Conservation (phyloP, 2,888 invertebrate species). For the Ypsolopha sequella region DNA sequence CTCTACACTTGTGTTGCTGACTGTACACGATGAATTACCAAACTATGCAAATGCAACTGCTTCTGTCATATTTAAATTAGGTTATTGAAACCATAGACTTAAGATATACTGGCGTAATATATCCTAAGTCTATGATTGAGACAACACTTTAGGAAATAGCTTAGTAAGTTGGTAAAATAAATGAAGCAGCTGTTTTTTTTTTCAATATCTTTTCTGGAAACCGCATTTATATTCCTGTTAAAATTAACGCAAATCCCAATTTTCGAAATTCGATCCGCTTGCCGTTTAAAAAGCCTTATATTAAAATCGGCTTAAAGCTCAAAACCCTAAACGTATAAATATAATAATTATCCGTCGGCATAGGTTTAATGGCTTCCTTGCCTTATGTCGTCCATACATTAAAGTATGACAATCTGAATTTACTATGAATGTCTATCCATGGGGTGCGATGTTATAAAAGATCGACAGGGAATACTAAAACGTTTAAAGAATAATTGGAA, state of each 20-base stretch:
- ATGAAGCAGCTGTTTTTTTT: not conserved
- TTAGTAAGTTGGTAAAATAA: not conserved
- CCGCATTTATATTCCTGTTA: not conserved
- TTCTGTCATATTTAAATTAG: too few species aligned
- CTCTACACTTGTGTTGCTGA: too few species aligned
- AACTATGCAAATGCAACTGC: too few species aligned
- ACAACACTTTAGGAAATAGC: too few species aligned
- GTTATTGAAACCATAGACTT: too few species aligned
- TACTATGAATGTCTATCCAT: too few species aligned
- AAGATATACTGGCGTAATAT: too few species aligned
- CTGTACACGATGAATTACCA: too few species aligned
- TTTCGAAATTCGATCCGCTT: not conserved
- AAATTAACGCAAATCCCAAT: not conserved
- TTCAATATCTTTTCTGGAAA: not conserved
- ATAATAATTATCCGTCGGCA: constrained; percentile 8
- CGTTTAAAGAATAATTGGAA: too few species aligned
- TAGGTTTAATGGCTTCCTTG: constrained; percentile 37
- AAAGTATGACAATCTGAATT: not conserved
- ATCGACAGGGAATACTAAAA: too few species aligned
- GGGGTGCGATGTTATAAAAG: too few species aligned
- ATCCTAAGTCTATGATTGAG: too few species aligned
- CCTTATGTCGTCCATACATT: constrained; percentile 28
- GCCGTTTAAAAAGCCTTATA: constrained; percentile 1
- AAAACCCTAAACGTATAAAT: constrained; percentile 16
- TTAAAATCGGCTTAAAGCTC: constrained; percentile 5